Base-by-base conservation (phyloP, 1,140 invertebrate species). In the Plutomurus gul region DNA sequence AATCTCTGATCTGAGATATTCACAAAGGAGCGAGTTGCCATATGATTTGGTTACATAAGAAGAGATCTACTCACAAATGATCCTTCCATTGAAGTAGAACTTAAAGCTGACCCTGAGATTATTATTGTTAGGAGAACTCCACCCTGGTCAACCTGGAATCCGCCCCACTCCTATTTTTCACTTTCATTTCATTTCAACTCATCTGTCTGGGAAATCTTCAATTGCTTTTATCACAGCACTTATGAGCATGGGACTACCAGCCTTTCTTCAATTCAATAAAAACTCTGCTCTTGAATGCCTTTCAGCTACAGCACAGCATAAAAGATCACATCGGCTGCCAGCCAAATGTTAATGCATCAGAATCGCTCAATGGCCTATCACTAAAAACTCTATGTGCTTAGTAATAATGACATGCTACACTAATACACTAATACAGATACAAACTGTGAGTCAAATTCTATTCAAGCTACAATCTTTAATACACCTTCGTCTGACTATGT, bases 81-180 rank as follows among this genome's bases (percentile, higher is more conserved):
- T 13, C 3, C 22, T 36, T 65, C 27, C 30, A 65, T 33, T 65
- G 27, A 65, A 18, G 56, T 65, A 65, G 30, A 65, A 65, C 27
- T 65, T 33, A 5, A n/a, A 40, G 22, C 37, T 72, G 70, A 72
- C 70, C 70, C 36, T 37, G 36, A 72, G 65, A 72, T 72, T 72
- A 72, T 72, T 22, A 43, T 40, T 40, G 36, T 72, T 72, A 40
- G 25, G 25, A 25, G 70, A 72, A 72, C 70, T 72, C 70, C 70
- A 72, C 70, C 70, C 70, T 72, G 37, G 70, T 72, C 65, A 72
- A 22, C 70, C 70, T 40, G 39, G 37, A 72, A 40, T 40, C 36
- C 37, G 70, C 70, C 65, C 70, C 70, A 72, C 70, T 72, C 39
- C 70, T 72, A 43, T 10, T 72, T 72, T 40, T 43, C 70, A 72